Conservation (phyloP, 1,140 invertebrate genomes). For the Stegodyphus mimosarum region DNA sequence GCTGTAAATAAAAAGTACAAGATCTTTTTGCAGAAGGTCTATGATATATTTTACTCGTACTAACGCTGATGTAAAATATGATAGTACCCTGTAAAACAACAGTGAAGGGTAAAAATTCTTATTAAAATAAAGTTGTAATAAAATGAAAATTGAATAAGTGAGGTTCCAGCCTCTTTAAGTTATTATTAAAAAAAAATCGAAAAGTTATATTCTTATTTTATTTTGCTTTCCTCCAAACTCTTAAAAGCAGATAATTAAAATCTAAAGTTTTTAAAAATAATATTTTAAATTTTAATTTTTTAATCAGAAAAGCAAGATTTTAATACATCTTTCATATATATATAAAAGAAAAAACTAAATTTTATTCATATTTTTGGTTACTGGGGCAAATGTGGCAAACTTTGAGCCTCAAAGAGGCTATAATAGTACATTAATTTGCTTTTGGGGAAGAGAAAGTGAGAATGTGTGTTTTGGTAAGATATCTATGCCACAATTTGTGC, state of each 20-base stretch:
- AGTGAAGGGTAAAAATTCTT: too few species aligned
- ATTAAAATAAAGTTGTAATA: too few species aligned
- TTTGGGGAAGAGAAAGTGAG: not conserved
- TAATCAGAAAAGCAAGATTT: not conserved
- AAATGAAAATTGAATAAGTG: too few species aligned
- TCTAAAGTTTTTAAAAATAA: not conserved
- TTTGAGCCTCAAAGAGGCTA: not conserved
- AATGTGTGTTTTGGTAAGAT: not conserved
- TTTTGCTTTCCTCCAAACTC: not conserved
- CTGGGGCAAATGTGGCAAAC: not conserved
- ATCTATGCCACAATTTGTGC: conserved; percentile 18
- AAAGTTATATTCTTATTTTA: too few species aligned
- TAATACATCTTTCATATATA: not conserved
- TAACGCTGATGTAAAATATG: too few species aligned
- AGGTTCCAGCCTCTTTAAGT: too few species aligned
- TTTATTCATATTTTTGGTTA: not conserved
- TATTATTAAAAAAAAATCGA: too few species aligned
- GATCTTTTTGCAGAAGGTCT: too few species aligned
- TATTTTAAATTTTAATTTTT: not conserved
- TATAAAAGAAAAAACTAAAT: not conserved
- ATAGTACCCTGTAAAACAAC: too few species aligned
- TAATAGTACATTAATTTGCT: not conserved
- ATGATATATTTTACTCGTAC: too few species aligned
- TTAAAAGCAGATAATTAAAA: not conserved
- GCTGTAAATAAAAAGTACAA: too few species aligned